Evolutionary conservation across 2,113 vertebrate species (phyloP), one percentile per base, ranked within the genome.

Genomic region (Haemorhous mexicanus): DNA sequence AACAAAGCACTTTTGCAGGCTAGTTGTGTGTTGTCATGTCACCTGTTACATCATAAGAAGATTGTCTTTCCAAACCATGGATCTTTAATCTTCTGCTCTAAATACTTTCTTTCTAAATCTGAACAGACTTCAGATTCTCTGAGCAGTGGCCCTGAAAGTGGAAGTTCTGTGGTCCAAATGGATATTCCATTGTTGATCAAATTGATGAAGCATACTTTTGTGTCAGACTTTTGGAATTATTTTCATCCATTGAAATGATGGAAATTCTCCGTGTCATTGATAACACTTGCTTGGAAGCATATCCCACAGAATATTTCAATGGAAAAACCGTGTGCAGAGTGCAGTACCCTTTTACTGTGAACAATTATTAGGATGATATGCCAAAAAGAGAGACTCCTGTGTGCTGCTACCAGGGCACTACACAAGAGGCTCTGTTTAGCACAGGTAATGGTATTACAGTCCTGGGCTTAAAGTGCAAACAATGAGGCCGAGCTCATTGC

Each of bases 1-100:
- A 92, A 37, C 53, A 44, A 82, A 94, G 39, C 44, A 91, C 64
- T 92, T 93, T 77, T 83, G 47, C 78, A 88, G 70, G 61, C 64
- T 96, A 90, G 20, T n/a, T 75, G 28, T 74, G 37, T 62, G 87
- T 80, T 95, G 53, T 76, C 81, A 19, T 91, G 89, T 95, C 77
- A 93, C 61, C 77, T 91, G 81, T 96, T 94, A 94, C 94, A 84
- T 97, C 93, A 94, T 97, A 97, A 97, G 96, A 76, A 95, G 95
- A 95, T 97, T 97, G 63, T 72, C 16, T 73, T 93, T 95, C 70
- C 86, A 92, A 93, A 91, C 58, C 95, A 84, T 58, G 82, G 91
- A 79, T 87, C 94, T 94, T 95, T 96, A 96, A 95, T 96, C 96
- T 96, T 91, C 90, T 94, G 32, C 55, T 87, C 73, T 91, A 96